These are phyloP conservation scores for Crocidura indochinensis DNA, from an alignment of 2,797 vertebrate genomes.

Conservation along the genomic window DNA sequence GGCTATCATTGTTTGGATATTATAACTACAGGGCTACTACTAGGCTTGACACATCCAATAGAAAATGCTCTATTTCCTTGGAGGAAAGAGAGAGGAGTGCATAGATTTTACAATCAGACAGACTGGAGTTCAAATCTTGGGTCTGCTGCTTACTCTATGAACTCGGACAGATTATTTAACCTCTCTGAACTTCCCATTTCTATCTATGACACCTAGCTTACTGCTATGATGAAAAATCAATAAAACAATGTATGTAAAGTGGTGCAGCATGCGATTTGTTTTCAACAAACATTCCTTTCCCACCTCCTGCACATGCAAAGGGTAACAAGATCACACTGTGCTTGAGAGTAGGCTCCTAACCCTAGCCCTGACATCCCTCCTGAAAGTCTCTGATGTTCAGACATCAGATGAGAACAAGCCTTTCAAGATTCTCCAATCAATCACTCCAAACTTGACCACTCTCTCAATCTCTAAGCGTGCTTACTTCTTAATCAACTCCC, in stretches of 20 bases:
- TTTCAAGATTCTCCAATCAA: constrained; percentile 43
- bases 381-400: constrained; percentile 2
- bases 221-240: constrained; percentile 69
- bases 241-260: constrained; percentile 33
- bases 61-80: constrained; percentile 28
- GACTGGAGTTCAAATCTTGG: constrained; percentile 69
- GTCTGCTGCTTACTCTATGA: constrained; percentile 61
- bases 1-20: constrained; percentile 41
- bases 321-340: background rate
- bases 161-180: constrained; percentile 63
- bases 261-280: constrained; percentile 21
- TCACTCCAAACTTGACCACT: constrained; percentile 31
- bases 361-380: background rate
- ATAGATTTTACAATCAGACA: constrained; percentile 72
- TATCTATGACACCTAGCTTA: constrained; percentile 50
- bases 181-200: constrained; percentile 52
- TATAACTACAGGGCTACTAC: constrained; percentile 54
- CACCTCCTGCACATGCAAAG: background rate
- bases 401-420: background rate
- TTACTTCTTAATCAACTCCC: constrained; percentile 71
- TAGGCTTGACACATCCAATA: constrained; percentile 62
- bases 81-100: constrained; percentile 20
- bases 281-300: constrained; percentile 24
- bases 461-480: constrained; percentile 26
- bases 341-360: background rate